These are phyloP conservation scores for Drosophila malerkotliana DNA, from an alignment of 1,140 invertebrate species.

Conservation along the genomic window DNA sequence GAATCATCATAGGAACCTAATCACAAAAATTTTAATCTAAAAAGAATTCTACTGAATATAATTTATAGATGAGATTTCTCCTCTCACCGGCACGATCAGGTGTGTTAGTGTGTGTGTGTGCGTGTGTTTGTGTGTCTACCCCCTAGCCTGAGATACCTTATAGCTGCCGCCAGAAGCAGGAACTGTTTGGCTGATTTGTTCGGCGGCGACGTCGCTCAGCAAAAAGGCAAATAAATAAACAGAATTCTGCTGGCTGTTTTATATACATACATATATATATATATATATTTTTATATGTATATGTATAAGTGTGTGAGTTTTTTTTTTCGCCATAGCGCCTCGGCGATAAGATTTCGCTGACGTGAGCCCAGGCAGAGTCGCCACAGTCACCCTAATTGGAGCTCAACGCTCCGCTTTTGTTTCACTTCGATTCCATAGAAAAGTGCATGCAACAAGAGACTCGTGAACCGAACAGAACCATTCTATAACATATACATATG, in stretches of 20 bases:
- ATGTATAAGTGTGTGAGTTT: conserved; percentile 19
- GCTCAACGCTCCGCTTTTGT: conserved; percentile 79
- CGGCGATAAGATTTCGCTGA: conserved; percentile 79
- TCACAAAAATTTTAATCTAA: neutral
- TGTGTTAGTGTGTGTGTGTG: neutral
- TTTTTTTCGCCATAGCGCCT: conserved; percentile 44
- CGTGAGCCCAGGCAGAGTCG: conserved; percentile 48
- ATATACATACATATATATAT: neutral
- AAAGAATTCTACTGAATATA: conserved; percentile 6
- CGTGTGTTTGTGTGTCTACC: conserved; percentile 31
- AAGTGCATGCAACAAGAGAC: conserved; percentile 80
- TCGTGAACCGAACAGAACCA: conserved; percentile 65
- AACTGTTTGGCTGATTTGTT: conserved; percentile 76
- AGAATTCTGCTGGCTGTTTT: conserved; percentile 57
- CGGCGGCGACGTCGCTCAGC: conserved; percentile 26
- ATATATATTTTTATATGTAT: conserved; percentile 4
- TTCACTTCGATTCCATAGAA: conserved; percentile 76
- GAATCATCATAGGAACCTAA: neutral
- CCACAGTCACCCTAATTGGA: conserved; percentile 71
- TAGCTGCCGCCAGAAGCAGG: conserved; percentile 63
- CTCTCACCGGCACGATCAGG: conserved; percentile 43
- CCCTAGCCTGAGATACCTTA: conserved; percentile 1
- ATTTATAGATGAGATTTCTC: conserved; percentile 29
- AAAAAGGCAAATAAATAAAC: conserved; percentile 56
- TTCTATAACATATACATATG: conserved; percentile 29